Base-by-base conservation (phyloP, 2,888 invertebrate genomes). In the Lottia scabra region DNA sequence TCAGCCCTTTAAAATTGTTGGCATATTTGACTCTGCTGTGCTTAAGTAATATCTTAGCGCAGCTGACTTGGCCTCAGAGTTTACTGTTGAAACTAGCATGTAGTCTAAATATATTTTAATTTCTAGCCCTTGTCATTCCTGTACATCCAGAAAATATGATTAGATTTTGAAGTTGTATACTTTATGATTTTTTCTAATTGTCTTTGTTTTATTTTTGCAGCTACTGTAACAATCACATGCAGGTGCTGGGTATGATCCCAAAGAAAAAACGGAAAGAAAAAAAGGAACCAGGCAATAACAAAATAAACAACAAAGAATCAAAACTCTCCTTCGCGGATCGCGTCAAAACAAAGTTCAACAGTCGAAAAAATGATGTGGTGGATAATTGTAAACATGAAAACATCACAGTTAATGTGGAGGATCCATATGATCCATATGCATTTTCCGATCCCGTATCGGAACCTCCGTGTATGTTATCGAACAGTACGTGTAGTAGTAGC, bases 211-310 rank as follows among this genome's bases (percentile, higher is more conserved):
- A 65, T 12, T 67, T 46, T 81, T 83, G 6, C 79, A 90, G 90
- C 75, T 90, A 89, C 77, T 91, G 91, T 81, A 90, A 90, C 83
- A 90, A 90, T 80, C 91, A 90, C 83, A 90, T 91, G 89, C 90
- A 90, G 82, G 90, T 90, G 43, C 79, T 85, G 74, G 86, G 86
- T 12, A 85, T 87, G 85, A 74, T 85, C 67, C 85, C 85, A 69
- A 82, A 82, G 74, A 84, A 84, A 65, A 84, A 85, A 70, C 77
- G 84, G 66, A 87, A 85, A 69, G 78, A 77, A 16, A 84, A 84
- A 76, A 80, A 81, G 74, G 83, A 83, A 38, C 82, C 81, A 67
- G 75, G 76, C n/a, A 77, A 74, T 70, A 67, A 70, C 23, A 75
- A 63, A 45, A 75, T 78, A 13, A 66, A 70, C 38, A 56, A 64